Evolutionary conservation across 2,113 vertebrate species (phyloP).

Genomic region (Rhea americana): DNA sequence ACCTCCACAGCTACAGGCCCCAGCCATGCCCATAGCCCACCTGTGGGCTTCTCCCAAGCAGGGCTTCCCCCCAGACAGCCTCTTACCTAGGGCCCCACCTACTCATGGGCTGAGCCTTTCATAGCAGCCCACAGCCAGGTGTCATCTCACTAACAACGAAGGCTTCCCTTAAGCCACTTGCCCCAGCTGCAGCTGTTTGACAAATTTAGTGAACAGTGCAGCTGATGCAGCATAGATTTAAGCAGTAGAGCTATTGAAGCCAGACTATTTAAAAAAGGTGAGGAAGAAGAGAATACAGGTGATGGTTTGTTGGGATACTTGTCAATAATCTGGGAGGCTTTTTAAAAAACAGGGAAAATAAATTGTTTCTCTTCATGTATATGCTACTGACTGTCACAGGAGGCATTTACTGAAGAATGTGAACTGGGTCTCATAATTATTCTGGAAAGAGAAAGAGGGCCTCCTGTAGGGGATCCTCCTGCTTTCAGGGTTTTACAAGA

Average conservation of each 20-base stretch:
- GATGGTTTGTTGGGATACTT: not conserved
- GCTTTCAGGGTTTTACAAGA: not conserved
- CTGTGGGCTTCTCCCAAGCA: accelerated
- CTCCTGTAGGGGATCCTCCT: not conserved
- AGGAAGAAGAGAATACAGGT: not conserved
- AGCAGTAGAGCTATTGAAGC: not conserved
- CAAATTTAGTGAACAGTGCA: accelerated
- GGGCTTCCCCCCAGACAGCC: accelerated
- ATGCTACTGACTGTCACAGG: not conserved
- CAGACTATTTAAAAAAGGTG: not conserved
- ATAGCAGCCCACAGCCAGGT: accelerated
- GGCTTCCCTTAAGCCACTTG: no score
- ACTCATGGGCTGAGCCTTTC: not conserved
- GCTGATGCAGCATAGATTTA: not conserved
- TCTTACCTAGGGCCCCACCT: accelerated
- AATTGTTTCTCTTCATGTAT: accelerated
- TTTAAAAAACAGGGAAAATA: not conserved
- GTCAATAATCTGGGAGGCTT: not conserved
- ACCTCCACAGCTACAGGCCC: accelerated
- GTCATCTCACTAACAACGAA: accelerated
- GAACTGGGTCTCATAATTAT: not conserved
- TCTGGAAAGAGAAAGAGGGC: not conserved
- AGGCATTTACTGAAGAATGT: not conserved
- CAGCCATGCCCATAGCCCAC: accelerated
- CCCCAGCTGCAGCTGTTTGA: not conserved